Conservation (phyloP, 1,140 invertebrate species). For the Heterodera schachtii region DNA sequence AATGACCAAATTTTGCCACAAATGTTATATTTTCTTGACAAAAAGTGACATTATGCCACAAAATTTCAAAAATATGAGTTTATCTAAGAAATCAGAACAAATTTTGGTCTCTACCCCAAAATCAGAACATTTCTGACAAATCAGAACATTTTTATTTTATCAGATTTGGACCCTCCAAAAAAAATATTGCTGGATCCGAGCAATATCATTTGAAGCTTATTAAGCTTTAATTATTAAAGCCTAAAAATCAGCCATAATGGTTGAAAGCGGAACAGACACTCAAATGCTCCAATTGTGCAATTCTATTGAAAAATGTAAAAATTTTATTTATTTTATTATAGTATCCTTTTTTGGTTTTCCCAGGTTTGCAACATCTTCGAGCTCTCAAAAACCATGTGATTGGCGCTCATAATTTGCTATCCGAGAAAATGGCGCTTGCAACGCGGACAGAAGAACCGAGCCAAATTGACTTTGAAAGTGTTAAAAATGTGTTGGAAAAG, state of each 20-base stretch:
- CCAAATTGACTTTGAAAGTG: conserved; percentile 14
- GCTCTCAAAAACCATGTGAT: conserved; percentile 12
- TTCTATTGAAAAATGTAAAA: conserved; percentile 14
- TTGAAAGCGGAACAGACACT: not conserved
- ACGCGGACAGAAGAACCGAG: not conserved
- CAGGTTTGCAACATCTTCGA: conserved; percentile 9
- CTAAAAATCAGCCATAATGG: not conserved
- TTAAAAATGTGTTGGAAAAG: conserved; percentile 20
- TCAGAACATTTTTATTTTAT: no score
- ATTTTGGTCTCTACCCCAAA: no score
- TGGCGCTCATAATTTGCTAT: not conserved
- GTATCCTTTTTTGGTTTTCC: conserved; percentile 1
- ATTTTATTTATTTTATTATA: conserved; percentile 18
- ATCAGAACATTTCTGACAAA: no score
- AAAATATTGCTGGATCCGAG: no score
- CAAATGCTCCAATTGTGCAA: not conserved
- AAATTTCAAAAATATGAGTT: no score
- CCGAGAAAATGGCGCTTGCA: not conserved
- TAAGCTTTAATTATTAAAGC: no score
- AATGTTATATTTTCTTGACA: no score
- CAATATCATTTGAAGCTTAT: no score
- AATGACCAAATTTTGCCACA: no score
- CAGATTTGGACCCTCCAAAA: no score
- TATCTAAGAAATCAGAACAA: no score
- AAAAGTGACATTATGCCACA: no score